A percentile compares a stretch with the other conserved stretches of the same genome.
Evolutionary conservation across 1,140 invertebrate genomes (phyloP).

Genomic region (Philopotamus ludificatus): DNA sequence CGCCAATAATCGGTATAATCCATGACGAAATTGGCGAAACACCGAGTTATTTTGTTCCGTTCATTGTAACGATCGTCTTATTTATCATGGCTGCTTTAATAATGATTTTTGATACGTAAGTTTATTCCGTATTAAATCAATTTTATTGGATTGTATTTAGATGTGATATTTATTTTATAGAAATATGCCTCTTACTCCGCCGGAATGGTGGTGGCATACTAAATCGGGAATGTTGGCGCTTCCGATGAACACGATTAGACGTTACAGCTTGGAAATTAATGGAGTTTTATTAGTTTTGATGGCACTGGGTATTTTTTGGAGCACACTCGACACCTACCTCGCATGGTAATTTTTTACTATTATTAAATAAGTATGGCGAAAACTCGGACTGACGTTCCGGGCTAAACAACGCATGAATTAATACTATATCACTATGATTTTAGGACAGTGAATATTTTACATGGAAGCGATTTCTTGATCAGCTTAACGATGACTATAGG

Average conservation of each 20-base stretch:
- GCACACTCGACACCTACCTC: constrained; percentile 73
- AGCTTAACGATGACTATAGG: constrained; percentile 67
- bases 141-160: neutral
- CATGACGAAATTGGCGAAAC: constrained; percentile 43
- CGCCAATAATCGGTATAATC: constrained; percentile 65
- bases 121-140: constrained; percentile 16
- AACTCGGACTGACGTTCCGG: neutral
- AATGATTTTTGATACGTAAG: constrained; percentile 61
- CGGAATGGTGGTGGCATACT: constrained; percentile 82
- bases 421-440: neutral
- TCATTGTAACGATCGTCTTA: constrained; percentile 61
- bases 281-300: constrained; percentile 68
- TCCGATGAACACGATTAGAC: constrained; percentile 70
- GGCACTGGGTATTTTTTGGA: constrained; percentile 73
- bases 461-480: constrained; percentile 60
- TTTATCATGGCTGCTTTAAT: constrained; percentile 66
- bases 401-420: too few relatives aligned
- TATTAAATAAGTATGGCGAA: neutral
- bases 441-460: constrained; percentile 62
- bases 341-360: constrained; percentile 56
- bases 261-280: constrained; percentile 69
- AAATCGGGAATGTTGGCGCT: constrained; percentile 70
- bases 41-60: constrained; percentile 54
- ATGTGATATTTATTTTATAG: constrained; percentile 46
- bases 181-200: constrained; percentile 71